Evolutionary conservation across 1,140 invertebrate species (phyloP).

Genomic region (fruit fly (Drosophila melanogaster)): Release_6_plus_ISO1_MT NT_037436.4:19808001-19808500

Average conservation of each 20-base stretch:
- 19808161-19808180: too few relatives aligned
- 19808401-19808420: conserved; percentile 97
- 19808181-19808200: not conserved
- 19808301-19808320: conserved; percentile 92
- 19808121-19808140: conserved; percentile 58
- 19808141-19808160: not conserved
- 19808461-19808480: conserved; percentile 99
- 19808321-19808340: conserved; percentile 93
- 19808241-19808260: conserved; percentile 11
- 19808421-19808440: conserved; percentile 97
- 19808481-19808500: conserved; percentile 98
- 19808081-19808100: conserved; percentile 23
- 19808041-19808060: conserved; percentile 96
- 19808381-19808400: conserved; percentile 99
- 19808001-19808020: conserved; percentile 98
- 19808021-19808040: conserved; percentile 97
- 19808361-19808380: conserved; percentile 97
- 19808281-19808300: conserved; percentile 93
- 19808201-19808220: conserved; percentile 68
- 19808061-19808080: conserved; percentile 92
- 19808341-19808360: conserved; percentile 98
- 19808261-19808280: conserved; percentile 56
- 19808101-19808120: conserved; percentile 50
- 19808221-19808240: conserved; percentile 47
- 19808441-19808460: conserved; percentile 91